Evolutionary conservation across 2,888 invertebrate species (phyloP).

Genomic region (Cerceris rybyensis): DNA sequence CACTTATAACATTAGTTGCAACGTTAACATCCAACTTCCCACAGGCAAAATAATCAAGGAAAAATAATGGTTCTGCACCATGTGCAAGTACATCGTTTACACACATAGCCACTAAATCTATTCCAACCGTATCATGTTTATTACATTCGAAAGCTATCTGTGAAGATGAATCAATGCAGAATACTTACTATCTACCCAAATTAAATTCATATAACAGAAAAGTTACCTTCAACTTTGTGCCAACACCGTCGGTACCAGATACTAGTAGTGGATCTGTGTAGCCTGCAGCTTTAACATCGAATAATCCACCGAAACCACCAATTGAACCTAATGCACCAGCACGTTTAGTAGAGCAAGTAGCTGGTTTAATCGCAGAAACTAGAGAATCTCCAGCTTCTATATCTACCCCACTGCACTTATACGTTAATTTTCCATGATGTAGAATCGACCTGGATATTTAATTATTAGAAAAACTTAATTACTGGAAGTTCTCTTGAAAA

Average conservation of each 20-base stretch:
- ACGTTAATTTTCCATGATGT: slow-evolving; percentile 88
- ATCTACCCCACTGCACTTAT: slow-evolving; percentile 95
- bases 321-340: slow-evolving; percentile 91
- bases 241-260: slow-evolving; percentile 98
- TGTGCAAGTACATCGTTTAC: slow-evolving; percentile 98
- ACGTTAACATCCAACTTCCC: slow-evolving; percentile 90
- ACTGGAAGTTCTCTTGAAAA: background rate
- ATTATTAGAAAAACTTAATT: background rate
- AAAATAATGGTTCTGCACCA: slow-evolving; percentile 97
- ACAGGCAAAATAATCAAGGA: slow-evolving; percentile 98
- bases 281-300: slow-evolving; percentile 90
- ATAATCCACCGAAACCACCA: slow-evolving; percentile 97
- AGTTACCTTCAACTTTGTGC: slow-evolving; percentile 95
- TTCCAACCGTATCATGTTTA: slow-evolving; percentile 92
- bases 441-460: slow-evolving; percentile 82
- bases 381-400: slow-evolving; percentile 95
- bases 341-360: slow-evolving; percentile 90
- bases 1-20: slow-evolving; percentile 91
- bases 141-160: slow-evolving; percentile 92
- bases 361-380: slow-evolving; percentile 91
- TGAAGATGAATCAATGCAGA: slow-evolving; percentile 72
- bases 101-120: slow-evolving; percentile 98
- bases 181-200: background rate
- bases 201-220: background rate
- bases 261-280: slow-evolving; percentile 93